Base-by-base conservation (phyloP, 2,888 invertebrate genomes). In the Oxyteleia sp. region DNA sequence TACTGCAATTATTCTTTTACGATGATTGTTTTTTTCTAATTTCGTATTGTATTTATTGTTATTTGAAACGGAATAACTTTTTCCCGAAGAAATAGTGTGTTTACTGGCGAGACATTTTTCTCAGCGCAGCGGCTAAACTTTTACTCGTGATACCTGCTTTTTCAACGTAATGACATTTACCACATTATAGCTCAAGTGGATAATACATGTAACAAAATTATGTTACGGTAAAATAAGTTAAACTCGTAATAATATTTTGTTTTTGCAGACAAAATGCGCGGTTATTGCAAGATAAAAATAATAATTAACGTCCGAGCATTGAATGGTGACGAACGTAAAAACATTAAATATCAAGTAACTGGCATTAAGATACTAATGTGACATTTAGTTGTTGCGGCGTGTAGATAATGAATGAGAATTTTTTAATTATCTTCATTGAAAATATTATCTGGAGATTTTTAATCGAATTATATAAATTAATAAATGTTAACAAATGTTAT, bases 111-210 rank as follows among this genome's bases (percentile, higher is more conserved):
- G 1, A 38, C 47, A 59, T 71, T 59, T 53, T 29, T 71, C 38
- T 57, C 59, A 29, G 20, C 47, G 7, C 49, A 35, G 49, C 69
- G 59, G 69, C 23, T 55, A 59, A 47, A 71, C 69, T 71, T 71
- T 71, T 71, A 71, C 69, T 71, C 38, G 4, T 32, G 69, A 59
- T 68, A 47, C 57, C 26, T 35, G 69, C 11, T 57, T 57, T 69
- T 59, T 29, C 23, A 57, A 38, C 47, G 23, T 57, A 71, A 59
- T 38, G 69, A 71, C 71, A 59, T 71, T 71, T 71, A 38, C 41
- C 38, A 26, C 38, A 35, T 47, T 43, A 5, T 45, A 16, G 4
- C 29, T 1, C 15, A 45, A 45, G 45, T 49, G 38, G 2, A 29
- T 29, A 51, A 29, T 49, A 20, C 49, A 20, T 20, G 32, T 32